Base-by-base conservation (phyloP, 2,113 vertebrate species). In the Paraplagusia blochii region DNA sequence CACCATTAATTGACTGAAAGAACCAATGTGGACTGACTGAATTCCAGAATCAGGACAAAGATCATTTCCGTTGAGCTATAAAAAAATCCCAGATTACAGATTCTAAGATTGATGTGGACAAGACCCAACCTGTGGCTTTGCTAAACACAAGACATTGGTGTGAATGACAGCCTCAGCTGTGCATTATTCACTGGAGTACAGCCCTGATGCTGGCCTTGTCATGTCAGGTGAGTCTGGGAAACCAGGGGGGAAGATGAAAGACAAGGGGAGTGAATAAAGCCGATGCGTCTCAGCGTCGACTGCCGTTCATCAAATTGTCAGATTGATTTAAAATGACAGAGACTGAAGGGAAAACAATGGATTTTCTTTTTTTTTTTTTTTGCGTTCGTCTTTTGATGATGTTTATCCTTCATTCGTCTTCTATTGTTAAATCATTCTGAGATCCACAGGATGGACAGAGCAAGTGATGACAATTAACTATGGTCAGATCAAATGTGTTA, bases 271-370 rank as follows among this genome's bases (percentile, higher is more conserved):
- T 19, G 53, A 65, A 56, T 34, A 0, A 52, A 76, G 62, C 56
- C 13, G 12, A 49, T 54, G 66, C 33, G 44, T 63, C 43, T 38
- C 34, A 33, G 16, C 40, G 50, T 4, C 15, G 8, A 36, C 3
- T 40, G 71, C 48, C 42, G 33, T 73, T 72, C 53, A 76, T 83
- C 74, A 80, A 63, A 66, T 48, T 17, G 44, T 43, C 18, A 10
- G 19, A 13, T 33, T 68, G 69, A 72, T 70, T 70, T 76, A 64
- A 74, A 76, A 44, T 50, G 47, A 79, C 61, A 71, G 61, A 18
- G 59, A 73, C 51, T 53, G 59, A 59, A 67, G 49, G 35, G 13
- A 34, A 56, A 66, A 56, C 40, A 62, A 80, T 85, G 56, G 42
- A 62, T 19, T 66, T 58, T 70, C 63, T 53, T 53, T 15, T 58